Base-by-base conservation (phyloP, 2,797 vertebrate species). In the Manis crassicaudata region DNA sequence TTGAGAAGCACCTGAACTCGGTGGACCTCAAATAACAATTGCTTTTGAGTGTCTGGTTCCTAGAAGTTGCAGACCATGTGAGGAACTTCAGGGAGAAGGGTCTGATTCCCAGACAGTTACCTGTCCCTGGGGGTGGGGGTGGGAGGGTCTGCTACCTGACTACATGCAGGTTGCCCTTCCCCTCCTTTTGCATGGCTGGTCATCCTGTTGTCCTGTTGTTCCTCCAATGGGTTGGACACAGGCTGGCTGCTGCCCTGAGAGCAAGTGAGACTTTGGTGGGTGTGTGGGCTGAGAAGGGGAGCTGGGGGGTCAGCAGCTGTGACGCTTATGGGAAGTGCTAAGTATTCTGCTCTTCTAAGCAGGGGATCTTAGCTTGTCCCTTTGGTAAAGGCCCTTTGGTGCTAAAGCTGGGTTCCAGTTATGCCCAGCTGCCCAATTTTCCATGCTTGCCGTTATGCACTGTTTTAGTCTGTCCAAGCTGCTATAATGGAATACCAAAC, bases 381-480 rank as follows among this genome's bases (percentile, higher is more conserved):
- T 70, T 35, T 76, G 43, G 60, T 50, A 77, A 60, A 90, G 80
- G 29, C 46, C 37, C 35, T 80, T 60, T 27, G 86, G 2, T 18
- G 1, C 40, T 40, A 58, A 86, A 58, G 7, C 76, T 62, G 58
- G 46, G 65, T 29, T 10, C 56, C 60, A 23, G 35, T 40, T 58
- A 6, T 35, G 56, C 52, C 90, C 14, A 0, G 9, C 16, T 7
- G 2, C 9, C 1, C 1, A 60, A 46, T 67, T 77, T 75, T 60
- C n/a, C 5, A 1, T 8, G 0, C 43, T 70, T 37, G 37, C 67
- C 29, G 1, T 52, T 56, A 25, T 14, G 27, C 0, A 2, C 50
- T 21, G 54, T 70, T 16, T 68, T 17, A 14, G 27, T 54, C 43
- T n/a, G 8, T 54, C 6, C 72, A 27, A 35, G 72, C 52, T 50